These are phyloP conservation scores for Mizuhopecten yessoensis DNA, from an alignment of 1,140 invertebrate species.

Conservation along the genomic window DNA sequence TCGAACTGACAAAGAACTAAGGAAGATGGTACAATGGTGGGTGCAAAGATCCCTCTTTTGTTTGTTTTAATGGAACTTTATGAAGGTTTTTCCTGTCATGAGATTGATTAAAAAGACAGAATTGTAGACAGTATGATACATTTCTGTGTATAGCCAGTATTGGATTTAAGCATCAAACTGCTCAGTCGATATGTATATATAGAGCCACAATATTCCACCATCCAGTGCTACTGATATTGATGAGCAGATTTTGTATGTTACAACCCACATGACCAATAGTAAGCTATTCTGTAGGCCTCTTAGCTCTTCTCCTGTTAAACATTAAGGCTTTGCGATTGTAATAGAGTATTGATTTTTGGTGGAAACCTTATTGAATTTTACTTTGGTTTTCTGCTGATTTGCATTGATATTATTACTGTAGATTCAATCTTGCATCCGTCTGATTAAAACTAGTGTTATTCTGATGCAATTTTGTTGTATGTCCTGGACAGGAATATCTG, in stretches of 20 bases:
- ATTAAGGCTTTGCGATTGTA: background rate
- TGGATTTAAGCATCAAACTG: background rate
- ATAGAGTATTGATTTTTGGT: background rate
- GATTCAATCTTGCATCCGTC: background rate
- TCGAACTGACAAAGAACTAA: too few species aligned
- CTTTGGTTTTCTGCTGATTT: background rate
- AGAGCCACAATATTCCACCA: background rate
- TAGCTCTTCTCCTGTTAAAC: background rate
- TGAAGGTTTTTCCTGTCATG: background rate
- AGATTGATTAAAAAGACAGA: background rate
- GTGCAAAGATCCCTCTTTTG: too few species aligned
- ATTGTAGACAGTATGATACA: background rate
- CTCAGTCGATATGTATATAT: background rate
- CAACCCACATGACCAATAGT: background rate
- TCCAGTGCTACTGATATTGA: background rate
- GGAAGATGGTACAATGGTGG: too few species aligned
- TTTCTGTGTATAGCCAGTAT: background rate
- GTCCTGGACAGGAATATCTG: background rate
- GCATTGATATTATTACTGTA: background rate
- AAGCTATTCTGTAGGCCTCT: background rate
- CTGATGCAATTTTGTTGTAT: background rate
- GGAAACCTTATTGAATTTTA: background rate
- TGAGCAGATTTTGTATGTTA: background rate
- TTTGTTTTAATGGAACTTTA: background rate
- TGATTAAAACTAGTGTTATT: background rate